Evolutionary conservation across 2,888 invertebrate genomes (phyloP).

Genomic region (Lasioglossum pauxillum): DNA sequence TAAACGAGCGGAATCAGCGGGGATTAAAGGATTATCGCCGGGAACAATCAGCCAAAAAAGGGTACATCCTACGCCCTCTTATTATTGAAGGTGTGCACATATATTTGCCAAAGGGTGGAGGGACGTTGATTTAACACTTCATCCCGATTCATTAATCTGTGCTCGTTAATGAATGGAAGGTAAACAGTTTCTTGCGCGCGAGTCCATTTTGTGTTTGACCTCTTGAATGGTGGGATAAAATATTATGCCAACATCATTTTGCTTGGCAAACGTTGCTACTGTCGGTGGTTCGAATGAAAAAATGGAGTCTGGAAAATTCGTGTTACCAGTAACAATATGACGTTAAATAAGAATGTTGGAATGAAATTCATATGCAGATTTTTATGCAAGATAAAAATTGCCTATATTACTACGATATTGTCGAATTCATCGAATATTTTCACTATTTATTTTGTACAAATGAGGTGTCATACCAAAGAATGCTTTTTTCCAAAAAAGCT

Average conservation of each 20-base stretch:
- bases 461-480: too few species aligned
- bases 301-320: background rate
- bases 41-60: conserved; percentile 67
- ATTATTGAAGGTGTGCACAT: conserved; percentile 47
- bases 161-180: background rate
- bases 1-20: conserved; percentile 46
- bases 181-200: background rate
- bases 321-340: background rate
- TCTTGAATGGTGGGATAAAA: background rate
- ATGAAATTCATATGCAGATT: too few species aligned
- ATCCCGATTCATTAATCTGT: conserved; percentile 52
- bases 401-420: too few species aligned
- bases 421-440: too few species aligned
- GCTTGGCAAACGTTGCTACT: background rate
- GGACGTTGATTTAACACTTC: conserved; percentile 30
- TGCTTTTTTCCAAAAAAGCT: too few species aligned
- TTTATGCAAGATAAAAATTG: too few species aligned
- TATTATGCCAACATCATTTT: background rate
- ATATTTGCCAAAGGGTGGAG: conserved; percentile 42
- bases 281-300: background rate
- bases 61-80: conserved; percentile 50
- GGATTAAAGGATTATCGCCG: conserved; percentile 70
- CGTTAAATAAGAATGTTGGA: too few species aligned
- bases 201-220: background rate
- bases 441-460: too few species aligned